Percentiles rank a stretch among this genome's conserved stretches.
Evolutionary conservation across 1,140 invertebrate genomes (phyloP).

Genomic region (Papilio xuthus): DNA sequence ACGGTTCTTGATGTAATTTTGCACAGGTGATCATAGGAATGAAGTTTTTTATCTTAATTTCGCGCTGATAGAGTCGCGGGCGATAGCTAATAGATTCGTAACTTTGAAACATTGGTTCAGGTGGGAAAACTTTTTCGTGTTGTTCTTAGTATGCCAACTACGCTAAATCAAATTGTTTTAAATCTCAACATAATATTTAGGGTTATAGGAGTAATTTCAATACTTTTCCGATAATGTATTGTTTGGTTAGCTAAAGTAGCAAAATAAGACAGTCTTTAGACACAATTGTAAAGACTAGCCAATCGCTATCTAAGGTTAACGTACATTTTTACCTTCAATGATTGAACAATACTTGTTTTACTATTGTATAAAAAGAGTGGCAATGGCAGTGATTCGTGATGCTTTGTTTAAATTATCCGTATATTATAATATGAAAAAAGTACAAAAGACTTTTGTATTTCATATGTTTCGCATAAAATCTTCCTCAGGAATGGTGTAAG

Average conservation of each 20-base stretch:
- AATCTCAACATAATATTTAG: too few species aligned
- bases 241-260: not conserved
- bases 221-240: not conserved
- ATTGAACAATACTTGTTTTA: not conserved
- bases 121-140: too few species aligned
- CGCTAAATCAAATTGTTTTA: too few species aligned
- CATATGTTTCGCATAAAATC: not conserved
- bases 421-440: not conserved
- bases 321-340: not conserved
- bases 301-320: not conserved
- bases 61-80: too few species aligned
- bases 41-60: too few species aligned
- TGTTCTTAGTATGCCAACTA: too few species aligned
- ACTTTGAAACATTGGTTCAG: too few species aligned
- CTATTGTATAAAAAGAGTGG: not conserved
- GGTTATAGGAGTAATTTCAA: not conserved
- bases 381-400: not conserved
- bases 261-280: not conserved
- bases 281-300: not conserved
- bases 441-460: not conserved
- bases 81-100: too few species aligned
- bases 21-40: too few species aligned
- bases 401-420: conserved; percentile 1
- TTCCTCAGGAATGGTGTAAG: not conserved
- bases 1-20: too few species aligned